Evolutionary conservation across 2,113 vertebrate genomes (phyloP), one percentile per base, ranked within the genome.

Genomic region (Ariopsis seemanni): DNA sequence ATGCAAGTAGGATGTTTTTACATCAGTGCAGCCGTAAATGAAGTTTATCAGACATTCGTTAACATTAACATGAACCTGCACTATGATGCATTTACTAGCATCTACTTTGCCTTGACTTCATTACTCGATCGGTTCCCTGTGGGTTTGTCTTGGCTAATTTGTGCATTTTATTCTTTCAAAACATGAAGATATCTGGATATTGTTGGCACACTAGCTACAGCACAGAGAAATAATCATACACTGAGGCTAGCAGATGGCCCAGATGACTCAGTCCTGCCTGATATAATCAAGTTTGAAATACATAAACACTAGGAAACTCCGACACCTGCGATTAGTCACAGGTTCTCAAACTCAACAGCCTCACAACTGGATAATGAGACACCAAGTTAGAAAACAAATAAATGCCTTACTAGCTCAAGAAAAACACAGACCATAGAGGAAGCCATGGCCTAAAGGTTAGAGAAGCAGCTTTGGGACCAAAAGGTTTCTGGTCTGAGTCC

Each of bases 251-350:
- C 55, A 58, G 78, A 58, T 60, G 53, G 78, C 78, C 27, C 55
- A 10, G 78, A 34, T 80, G 78, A 80, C 55, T 80, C 27, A 80
- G 55, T 58, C 15, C 17, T 1, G 27, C 6, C 78, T 80, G 55
- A 80, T 58, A 34, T 58, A 34, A 80, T 80, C 52, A 17, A 78
- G n/a, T 78, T 7, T 27, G 52, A 78, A 55, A 78, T 78, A 53
- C 11, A 78, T 52, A n/a, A 53, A n/a, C 27, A 55, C 75, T 8
- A 17, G 25, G 8, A 52, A 17, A 78, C 75, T 78, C 55, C 34
- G 4, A 60, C 27, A 80, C 55, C 27, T 80, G n/a, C 27, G 34
- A 34, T 79, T 53, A 79, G 53, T 30, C 52, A 60, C 27, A 58
- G 58, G 27, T 34, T 80, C 10, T 58, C n/a, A 5, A 58, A 27